Conservation (phyloP, 2,888 invertebrate species). For the Acrobasis suavella region DNA sequence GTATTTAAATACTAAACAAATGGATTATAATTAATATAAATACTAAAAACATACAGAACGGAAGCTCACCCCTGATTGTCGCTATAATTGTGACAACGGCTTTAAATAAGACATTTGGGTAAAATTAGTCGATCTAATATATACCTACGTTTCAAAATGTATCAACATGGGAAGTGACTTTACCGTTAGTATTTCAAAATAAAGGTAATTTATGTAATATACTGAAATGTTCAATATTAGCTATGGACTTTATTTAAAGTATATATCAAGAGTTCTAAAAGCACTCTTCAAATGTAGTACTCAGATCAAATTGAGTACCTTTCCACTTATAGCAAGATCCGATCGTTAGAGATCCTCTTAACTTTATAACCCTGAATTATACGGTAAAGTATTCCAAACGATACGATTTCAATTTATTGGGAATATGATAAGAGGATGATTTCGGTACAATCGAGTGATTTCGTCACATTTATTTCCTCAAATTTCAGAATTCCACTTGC, state of each 20-base stretch:
- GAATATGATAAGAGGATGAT: conserved; percentile 19
- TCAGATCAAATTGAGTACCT: conserved; percentile 13
- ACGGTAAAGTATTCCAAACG: conserved; percentile 10
- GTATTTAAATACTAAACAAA: no score
- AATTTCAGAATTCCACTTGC: neutral
- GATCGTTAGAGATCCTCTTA: conserved; percentile 9
- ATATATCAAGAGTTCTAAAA: neutral
- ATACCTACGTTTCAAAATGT: no score
- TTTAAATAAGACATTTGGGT: no score
- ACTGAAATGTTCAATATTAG: neutral
- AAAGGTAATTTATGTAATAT: no score
- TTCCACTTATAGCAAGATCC: conserved; percentile 2
- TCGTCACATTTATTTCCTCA: conserved; percentile 7
- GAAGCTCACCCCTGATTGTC: no score
- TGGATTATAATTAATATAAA: no score
- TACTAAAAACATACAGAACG: no score
- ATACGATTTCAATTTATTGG: conserved; percentile 21
- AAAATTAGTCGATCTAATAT: no score
- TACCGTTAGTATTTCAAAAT: no score
- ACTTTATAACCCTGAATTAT: conserved; percentile 18
- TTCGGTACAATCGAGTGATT: conserved; percentile 13
- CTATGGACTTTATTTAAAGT: neutral
- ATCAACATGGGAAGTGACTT: no score
- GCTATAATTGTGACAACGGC: no score
- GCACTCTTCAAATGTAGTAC: conserved; percentile 5